A percentile compares a stretch with the other conserved stretches of the same genome.
phyloP scores from a whole-genome alignment of 2,113 vertebrate genomes.

The Edolisoma coerulescens region DNA sequence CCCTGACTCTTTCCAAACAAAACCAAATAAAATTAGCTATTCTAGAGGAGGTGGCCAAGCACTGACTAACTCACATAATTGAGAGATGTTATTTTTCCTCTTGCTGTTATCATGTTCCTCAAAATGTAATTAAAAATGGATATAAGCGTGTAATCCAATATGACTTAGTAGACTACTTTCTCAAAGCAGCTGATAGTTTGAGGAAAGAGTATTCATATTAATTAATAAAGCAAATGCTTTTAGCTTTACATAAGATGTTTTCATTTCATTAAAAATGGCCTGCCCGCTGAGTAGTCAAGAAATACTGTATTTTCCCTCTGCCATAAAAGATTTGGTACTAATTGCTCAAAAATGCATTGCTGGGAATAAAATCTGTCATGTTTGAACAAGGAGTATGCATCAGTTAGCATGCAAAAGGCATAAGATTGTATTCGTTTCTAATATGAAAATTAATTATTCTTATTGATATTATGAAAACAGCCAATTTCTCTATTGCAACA shows the following conservation, averaged over 20 bases:
- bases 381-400: neutral
- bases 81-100: neutral
- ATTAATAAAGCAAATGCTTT: conserved; percentile 41
- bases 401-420: neutral
- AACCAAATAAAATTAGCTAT: neutral
- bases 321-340: neutral
- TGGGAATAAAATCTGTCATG: neutral
- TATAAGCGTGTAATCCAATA: conserved; percentile 22
- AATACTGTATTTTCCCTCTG: neutral
- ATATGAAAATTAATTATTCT: neutral
- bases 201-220: neutral
- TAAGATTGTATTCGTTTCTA: neutral
- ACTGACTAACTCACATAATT: neutral
- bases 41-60: neutral
- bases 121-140: conserved; percentile 54
- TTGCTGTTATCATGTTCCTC: conserved; percentile 20
- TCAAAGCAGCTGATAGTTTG: neutral
- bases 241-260: conserved; percentile 6
- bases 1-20: neutral
- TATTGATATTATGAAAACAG: neutral
- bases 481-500: neutral
- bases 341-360: neutral
- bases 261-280: neutral
- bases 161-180: neutral
- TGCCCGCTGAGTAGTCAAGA: neutral